These are phyloP conservation scores for Brienomyrus longianalis DNA, from an alignment of 2,113 vertebrate species.

Conservation along the genomic window DNA sequence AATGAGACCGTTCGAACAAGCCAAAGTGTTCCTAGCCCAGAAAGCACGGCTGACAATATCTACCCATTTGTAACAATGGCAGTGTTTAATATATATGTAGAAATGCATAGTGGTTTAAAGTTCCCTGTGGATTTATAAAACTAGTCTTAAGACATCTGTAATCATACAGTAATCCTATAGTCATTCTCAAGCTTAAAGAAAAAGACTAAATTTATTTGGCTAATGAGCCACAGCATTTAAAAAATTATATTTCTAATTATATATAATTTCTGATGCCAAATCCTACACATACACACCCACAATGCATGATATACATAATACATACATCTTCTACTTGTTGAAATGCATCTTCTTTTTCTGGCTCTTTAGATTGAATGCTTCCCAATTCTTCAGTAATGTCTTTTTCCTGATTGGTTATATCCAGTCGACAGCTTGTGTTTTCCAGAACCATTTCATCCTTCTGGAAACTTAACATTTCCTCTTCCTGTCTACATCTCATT, in stretches of 20 bases:
- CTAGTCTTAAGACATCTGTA: not conserved
- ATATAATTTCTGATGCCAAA: not conserved
- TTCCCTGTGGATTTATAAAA: not conserved
- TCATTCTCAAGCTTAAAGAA: not conserved
- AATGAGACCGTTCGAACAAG: not conserved
- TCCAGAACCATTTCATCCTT: not conserved
- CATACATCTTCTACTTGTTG: not conserved
- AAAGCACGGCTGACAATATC: not conserved
- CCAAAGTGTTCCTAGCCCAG: not conserved
- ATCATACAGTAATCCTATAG: not conserved
- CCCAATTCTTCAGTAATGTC: not conserved
- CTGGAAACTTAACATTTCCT: slow-evolving; percentile 15
- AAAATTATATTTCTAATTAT: not conserved
- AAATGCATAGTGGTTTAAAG: not conserved
- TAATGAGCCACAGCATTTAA: not conserved
- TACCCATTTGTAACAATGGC: not conserved
- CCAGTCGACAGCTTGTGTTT: not conserved
- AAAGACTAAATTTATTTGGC: not conserved
- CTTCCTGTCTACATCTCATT: not conserved
- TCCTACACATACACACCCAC: not conserved
- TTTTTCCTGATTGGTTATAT: not conserved
- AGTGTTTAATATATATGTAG: not conserved
- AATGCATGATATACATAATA: not conserved
- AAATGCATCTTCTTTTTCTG: not conserved
- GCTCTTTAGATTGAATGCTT: not conserved